Percentiles rank a stretch among this genome's conserved stretches.
Conservation (phyloP, 2,797 vertebrate species). For the Semaprochilodus insignis region DNA sequence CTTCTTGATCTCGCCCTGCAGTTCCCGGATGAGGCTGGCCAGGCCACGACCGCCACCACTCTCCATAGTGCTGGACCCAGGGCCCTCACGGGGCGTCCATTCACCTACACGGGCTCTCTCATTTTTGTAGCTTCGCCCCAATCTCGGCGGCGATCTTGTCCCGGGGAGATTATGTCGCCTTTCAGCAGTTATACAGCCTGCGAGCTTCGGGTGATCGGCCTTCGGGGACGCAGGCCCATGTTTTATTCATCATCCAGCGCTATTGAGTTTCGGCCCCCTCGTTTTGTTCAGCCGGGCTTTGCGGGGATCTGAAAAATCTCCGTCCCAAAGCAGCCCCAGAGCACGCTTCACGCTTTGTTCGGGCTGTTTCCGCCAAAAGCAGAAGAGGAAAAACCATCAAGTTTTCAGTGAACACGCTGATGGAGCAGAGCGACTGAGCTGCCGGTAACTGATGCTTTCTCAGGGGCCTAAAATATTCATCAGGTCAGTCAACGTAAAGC, state of each 20-base stretch:
- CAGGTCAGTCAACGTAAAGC: slow-evolving; percentile 48
- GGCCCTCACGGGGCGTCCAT: slow-evolving; percentile 49
- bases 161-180: slow-evolving; percentile 78
- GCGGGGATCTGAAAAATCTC: slow-evolving; percentile 31
- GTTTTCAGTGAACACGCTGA: slow-evolving; percentile 55
- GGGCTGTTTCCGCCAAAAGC: slow-evolving; percentile 9
- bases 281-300: slow-evolving; percentile 67
- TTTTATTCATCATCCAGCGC: slow-evolving; percentile 78
- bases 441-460: slow-evolving; percentile 52
- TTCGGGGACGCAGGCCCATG: slow-evolving; percentile 69
- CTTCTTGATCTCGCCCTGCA: slow-evolving; percentile 87
- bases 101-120: slow-evolving; percentile 33
- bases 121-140: slow-evolving; percentile 60
- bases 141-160: slow-evolving; percentile 81
- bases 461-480: slow-evolving; percentile 63
- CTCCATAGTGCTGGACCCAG: slow-evolving; percentile 79
- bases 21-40: slow-evolving; percentile 83
- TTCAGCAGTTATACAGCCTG: slow-evolving; percentile 81
- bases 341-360: not conserved
- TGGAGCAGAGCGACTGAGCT: slow-evolving; percentile 41
- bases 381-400: slow-evolving; percentile 51
- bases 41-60: slow-evolving; percentile 73
- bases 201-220: slow-evolving; percentile 73
- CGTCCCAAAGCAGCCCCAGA: slow-evolving; percentile 7
- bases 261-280: slow-evolving; percentile 76